These are phyloP conservation scores for Ischnus inquisitorius DNA, from an alignment of 2,888 invertebrate genomes.

Conservation along the genomic window DNA sequence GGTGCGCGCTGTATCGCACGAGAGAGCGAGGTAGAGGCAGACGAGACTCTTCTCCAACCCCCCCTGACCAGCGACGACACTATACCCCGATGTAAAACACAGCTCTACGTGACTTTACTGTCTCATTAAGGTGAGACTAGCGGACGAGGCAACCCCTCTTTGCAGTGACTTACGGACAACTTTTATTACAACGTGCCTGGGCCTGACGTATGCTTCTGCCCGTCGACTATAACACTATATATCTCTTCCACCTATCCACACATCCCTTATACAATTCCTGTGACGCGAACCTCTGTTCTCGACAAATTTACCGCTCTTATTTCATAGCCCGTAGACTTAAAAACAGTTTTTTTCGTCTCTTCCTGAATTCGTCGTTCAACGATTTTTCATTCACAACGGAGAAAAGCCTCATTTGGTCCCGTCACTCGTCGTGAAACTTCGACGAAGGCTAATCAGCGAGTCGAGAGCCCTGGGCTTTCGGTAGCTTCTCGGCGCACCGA, in stretches of 20 bases:
- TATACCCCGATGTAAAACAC: constrained; percentile 74
- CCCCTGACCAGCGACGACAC: constrained; percentile 57
- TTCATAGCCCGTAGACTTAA: not conserved
- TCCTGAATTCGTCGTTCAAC: not conserved
- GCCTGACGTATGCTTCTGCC: constrained; percentile 40
- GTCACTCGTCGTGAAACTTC: constrained; percentile 32
- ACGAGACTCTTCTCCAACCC: constrained; percentile 62
- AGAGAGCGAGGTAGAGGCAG: constrained; percentile 14
- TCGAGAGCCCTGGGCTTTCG: not conserved
- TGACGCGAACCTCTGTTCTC: not conserved
- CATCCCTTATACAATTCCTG: not conserved
- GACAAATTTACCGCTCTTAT: constrained; percentile 13
- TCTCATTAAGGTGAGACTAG: constrained; percentile 74
- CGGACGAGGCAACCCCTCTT: constrained; percentile 37
- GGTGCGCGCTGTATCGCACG: not conserved
- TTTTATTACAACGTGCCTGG: constrained; percentile 68
- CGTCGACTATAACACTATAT: not conserved
- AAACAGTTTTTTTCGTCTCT: not conserved
- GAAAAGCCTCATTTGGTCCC: constrained; percentile 26
- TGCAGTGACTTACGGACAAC: constrained; percentile 68
- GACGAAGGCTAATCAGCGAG: constrained; percentile 30
- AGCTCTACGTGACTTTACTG: constrained; percentile 76
- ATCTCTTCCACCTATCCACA: not conserved
- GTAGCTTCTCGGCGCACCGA: constrained; percentile 54
- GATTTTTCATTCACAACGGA: constrained; percentile 21